Evolutionary conservation across 2,888 invertebrate species (phyloP), one percentile per base, ranked within the genome.

Genomic region (Criorhina ranunculi): DNA sequence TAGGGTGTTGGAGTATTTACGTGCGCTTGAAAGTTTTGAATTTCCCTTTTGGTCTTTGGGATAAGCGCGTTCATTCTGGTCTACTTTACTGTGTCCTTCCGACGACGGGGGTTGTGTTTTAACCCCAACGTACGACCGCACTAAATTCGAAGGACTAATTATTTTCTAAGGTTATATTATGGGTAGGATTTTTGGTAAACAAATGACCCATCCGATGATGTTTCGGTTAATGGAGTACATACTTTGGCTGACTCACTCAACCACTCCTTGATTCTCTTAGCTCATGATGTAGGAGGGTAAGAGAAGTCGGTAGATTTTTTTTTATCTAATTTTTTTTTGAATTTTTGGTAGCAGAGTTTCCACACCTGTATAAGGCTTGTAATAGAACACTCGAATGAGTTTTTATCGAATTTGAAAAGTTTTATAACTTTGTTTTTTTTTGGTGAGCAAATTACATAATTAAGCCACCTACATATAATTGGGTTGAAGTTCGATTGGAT

Each of bases 121-220:
- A 59, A 76, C 66, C 76, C 49, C 40, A 67, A 75, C 31, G 46
- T 46, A 66, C 46, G 46, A 67, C 67, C 66, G 33, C 40, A 31
- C 59, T 67, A 42, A 76, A 76, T 76, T 66, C 57, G 67, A 51
- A 33, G 42, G 76, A 76, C 57, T 67, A 59, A 76, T 76, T 76
- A 67, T 76, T 67, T 76, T 59, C 66, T 59, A 59, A 67, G 67
- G 76, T 76, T 51, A 59, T 44, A 59, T 76, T 59, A 67, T 51
- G 76, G 76, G 66, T 19, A 37, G 67, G 67, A 76, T 67, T 76
- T 76, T 59, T 15, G 76, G 76, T 76, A 67, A 76, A 66, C 76
- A 76, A 67, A 67, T 59, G 57, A 76, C 76, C 66, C 76, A 59
- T 66, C 76, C 37, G 57, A 76, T 76, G 49, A 76, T 76, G 66